These are phyloP conservation scores for Anser cygnoides DNA, from an alignment of 2,113 vertebrate genomes.

Conservation along the genomic window DNA sequence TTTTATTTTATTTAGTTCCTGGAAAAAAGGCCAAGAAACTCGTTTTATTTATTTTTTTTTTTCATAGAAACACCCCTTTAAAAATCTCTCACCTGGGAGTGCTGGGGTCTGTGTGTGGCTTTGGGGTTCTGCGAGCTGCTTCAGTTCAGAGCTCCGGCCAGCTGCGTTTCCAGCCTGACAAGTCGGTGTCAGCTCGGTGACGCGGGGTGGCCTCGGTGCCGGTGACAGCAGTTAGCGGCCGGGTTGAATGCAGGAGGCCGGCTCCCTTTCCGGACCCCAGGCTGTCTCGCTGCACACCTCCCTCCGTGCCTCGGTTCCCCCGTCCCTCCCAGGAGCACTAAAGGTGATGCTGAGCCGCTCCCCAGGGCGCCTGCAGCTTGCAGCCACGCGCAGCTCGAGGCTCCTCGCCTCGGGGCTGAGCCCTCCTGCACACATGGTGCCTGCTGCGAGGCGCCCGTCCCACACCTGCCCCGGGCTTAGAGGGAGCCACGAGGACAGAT, in stretches of 20 bases:
- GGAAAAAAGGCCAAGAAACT: neutral
- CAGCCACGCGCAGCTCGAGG: rapidly evolving
- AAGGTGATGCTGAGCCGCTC: neutral
- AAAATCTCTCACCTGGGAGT: no score
- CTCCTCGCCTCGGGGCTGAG: neutral
- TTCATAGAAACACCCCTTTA: neutral
- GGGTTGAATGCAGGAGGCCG: neutral
- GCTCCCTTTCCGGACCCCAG: neutral
- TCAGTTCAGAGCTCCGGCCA: neutral
- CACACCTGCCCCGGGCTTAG: rapidly evolving
- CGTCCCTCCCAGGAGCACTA: neutral
- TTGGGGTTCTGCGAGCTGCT: neutral
- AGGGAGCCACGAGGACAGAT: rapidly evolving
- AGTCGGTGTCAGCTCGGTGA: neutral
- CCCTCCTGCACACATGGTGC: no score
- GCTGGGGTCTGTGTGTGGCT: neutral
- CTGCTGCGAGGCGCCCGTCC: rapidly evolving
- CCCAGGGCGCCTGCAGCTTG: neutral
- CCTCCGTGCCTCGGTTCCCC: neutral
- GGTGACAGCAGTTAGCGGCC: neutral
- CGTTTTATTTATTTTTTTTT: neutral
- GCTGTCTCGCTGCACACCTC: rapidly evolving
- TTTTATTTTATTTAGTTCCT: neutral
- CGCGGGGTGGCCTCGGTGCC: rapidly evolving
- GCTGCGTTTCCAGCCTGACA: neutral